A percentile compares a stretch with the other conserved stretches of the same genome.
These are phyloP conservation scores for Drosophila dunni DNA, from an alignment of 1,140 invertebrate species.

Conservation along the genomic window DNA sequence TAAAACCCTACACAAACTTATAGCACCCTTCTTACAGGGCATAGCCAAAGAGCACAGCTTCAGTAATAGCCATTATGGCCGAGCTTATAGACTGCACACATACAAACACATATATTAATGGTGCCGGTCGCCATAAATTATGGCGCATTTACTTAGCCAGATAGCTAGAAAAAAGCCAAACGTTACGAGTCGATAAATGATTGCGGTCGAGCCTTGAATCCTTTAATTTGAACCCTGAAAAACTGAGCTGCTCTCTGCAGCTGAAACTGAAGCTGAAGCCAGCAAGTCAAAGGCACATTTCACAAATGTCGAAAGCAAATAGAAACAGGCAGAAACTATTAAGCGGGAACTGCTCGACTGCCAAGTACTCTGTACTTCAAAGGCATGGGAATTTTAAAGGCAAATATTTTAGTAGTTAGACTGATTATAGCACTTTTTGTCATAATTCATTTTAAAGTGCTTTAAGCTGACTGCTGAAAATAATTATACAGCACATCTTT, in stretches of 20 bases:
- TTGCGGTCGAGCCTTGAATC: conserved; percentile 79
- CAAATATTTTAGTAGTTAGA: no score
- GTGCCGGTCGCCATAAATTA: conserved; percentile 69
- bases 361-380: neutral
- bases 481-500: no score
- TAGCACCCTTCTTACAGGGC: no score
- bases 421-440: no score
- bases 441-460: no score
- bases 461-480: no score
- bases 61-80: conserved; percentile 33
- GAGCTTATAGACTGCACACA: conserved; percentile 38
- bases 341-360: neutral
- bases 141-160: conserved; percentile 77
- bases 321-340: conserved; percentile 35
- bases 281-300: conserved; percentile 79
- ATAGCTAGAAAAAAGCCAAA: conserved; percentile 68
- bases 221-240: conserved; percentile 71
- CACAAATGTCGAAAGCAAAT: conserved; percentile 78
- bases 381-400: no score
- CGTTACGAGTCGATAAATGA: conserved; percentile 76
- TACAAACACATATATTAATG: conserved; percentile 68
- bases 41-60: neutral
- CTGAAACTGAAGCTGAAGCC: conserved; percentile 14
- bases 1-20: no score
- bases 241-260: conserved; percentile 15